Conservation (phyloP, 2,888 invertebrate genomes). For the Neocrepidodera transversa region DNA sequence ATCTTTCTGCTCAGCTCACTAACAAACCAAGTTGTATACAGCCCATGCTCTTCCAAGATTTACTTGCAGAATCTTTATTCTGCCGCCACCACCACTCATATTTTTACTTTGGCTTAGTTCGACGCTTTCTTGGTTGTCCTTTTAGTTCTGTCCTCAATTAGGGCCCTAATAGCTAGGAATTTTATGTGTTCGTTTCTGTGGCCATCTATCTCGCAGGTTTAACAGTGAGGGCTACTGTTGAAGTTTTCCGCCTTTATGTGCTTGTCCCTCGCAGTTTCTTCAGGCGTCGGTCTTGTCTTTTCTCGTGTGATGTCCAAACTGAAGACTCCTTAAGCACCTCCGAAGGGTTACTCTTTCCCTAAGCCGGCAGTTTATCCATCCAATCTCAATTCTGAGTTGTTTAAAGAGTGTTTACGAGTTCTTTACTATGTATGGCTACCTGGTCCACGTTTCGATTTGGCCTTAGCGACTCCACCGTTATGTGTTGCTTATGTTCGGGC, state of each 20-base stretch:
- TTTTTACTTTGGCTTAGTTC: background rate
- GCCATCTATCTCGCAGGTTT: slow-evolving; percentile 1
- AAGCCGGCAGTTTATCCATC: slow-evolving; percentile 14
- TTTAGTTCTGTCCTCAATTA: slow-evolving; percentile 1
- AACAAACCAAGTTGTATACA: slow-evolving; percentile 29
- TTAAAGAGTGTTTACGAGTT: slow-evolving; percentile 1
- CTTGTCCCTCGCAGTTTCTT: slow-evolving; percentile 15
- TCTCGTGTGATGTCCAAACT: slow-evolving; percentile 20
- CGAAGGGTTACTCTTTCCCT: slow-evolving; percentile 5
- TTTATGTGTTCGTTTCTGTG: slow-evolving; percentile 19
- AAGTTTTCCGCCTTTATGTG: slow-evolving; percentile 21
- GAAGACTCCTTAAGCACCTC: slow-evolving; percentile 21
- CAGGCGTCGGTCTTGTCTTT: slow-evolving; percentile 15
- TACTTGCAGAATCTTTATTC: slow-evolving; percentile 6
- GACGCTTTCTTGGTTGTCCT: background rate
- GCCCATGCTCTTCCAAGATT: slow-evolving; percentile 6
- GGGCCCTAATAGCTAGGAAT: slow-evolving; percentile 13
- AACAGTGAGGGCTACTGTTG: slow-evolving; percentile 7
- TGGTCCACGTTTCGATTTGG: background rate
- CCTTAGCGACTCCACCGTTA: background rate
- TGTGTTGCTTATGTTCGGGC: too few species aligned
- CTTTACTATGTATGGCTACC: background rate
- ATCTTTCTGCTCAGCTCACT: slow-evolving; percentile 27
- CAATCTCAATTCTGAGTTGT: slow-evolving; percentile 13
- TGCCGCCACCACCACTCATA: background rate